A percentile compares a stretch with the other conserved stretches of the same genome.
phyloP scores from a whole-genome alignment of 1,140 invertebrate species.

The Gryllus bimaculatus region DNA sequence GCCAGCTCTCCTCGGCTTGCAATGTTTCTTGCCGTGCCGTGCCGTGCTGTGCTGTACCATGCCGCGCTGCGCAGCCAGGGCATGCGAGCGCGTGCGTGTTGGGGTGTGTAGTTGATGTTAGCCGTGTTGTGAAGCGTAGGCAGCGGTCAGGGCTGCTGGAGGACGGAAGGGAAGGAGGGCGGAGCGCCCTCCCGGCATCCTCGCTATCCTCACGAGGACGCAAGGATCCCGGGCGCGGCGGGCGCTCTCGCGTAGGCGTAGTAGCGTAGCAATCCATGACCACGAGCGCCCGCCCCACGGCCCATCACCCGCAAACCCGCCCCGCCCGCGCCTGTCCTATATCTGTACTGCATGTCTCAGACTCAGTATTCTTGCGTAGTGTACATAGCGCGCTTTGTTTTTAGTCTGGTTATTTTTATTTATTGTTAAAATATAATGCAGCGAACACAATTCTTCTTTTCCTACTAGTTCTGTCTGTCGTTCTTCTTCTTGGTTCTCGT shows the following conservation, averaged over 20 bases:
- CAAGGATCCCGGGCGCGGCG: too few species aligned
- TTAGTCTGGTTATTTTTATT: constrained; percentile 6
- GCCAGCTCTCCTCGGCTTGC: too few species aligned
- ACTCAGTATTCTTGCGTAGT: neutral
- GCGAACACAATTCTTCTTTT: neutral
- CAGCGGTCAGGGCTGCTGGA: neutral
- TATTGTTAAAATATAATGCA: neutral
- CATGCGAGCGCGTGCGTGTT: neutral
- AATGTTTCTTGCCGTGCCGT: too few species aligned
- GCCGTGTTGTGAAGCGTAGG: neutral
- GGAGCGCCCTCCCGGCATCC: neutral
- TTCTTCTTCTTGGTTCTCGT: neutral
- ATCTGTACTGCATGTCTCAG: neutral
- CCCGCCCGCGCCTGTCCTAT: neutral
- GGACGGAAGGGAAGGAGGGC: neutral
- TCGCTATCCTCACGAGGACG: too few species aligned
- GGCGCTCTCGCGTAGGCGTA: neutral
- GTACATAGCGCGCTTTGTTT: neutral
- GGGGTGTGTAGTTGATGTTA: neutral
- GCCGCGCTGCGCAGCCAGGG: too few species aligned
- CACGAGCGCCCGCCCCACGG: neutral
- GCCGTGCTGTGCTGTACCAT: too few species aligned
- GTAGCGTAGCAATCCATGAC: neutral
- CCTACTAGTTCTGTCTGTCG: neutral
- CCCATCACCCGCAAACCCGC: too few species aligned